Evolutionary conservation across 2,797 vertebrate species (phyloP), one percentile per base, ranked within the genome.

Genomic region (Hapalemur alaotrensis): DNA sequence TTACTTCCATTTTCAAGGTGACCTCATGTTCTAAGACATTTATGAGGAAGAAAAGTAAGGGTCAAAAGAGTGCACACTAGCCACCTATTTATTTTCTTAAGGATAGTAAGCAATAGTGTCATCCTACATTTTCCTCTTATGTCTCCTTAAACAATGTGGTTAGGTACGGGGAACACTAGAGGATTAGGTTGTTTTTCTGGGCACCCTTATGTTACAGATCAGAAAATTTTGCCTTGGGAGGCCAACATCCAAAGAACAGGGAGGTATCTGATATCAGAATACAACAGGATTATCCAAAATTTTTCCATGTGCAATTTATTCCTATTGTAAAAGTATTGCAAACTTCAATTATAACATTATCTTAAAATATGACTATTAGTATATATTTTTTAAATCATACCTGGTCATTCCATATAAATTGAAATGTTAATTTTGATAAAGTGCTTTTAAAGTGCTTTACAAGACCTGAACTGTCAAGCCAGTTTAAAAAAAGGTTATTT

Each of bases 401-500:
- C 4, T 70, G 8, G 1, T 65, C 54, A 85, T 81, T 76, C 46
- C 28, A 30, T 76, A 14, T 75, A 70, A 76, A 76, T 76, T 90
- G 18, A 48, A 82, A 78, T 59, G 43, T 35, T 41, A 7, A 86
- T 86, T 83, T 82, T 72, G 14, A 84, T 23, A 57, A 9, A 57
- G 22, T 50, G 48, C 14, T 50, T 50, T 50, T 83, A 72, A 83
- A 76, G 13, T 84, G 57, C 18, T 67, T 80, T 63, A 23, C n/a
- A 80, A 70, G 15, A 32, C 9, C 28, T 57, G 8, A 72, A 28
- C n/a, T 63, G 2, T 93, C 38, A 87, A 91, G 48, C 54, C 57
- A 91, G 28, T 86, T 72, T 67, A 43, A 7, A 18, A 82, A 96
- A 90, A 79, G n/a, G 5, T 32, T 52, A 87, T 78, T 87, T 59